phyloP scores from a whole-genome alignment of 2,888 invertebrate genomes.

The Peribatodes rhomboidaria region DNA sequence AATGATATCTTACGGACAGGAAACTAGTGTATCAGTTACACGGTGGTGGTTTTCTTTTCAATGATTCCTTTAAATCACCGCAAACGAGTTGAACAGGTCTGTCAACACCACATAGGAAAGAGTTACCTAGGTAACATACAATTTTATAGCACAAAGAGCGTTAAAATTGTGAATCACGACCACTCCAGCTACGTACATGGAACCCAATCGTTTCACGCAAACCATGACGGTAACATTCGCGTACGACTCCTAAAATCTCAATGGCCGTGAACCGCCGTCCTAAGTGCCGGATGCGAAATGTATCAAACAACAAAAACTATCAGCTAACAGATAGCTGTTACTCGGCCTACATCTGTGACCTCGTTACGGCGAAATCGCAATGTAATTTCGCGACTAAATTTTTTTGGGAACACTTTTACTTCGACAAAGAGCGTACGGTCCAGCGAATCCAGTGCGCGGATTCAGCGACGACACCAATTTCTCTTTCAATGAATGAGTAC shows the following conservation, averaged over 20 bases:
- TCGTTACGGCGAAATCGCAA: constrained; percentile 85
- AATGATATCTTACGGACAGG: constrained; percentile 14
- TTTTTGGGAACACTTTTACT: constrained; percentile 86
- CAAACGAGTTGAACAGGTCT: not conserved
- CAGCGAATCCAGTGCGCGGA: constrained; percentile 65
- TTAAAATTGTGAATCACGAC: constrained; percentile 45
- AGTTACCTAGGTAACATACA: not conserved
- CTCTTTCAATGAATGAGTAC: constrained; percentile 78
- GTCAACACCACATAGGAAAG: not conserved
- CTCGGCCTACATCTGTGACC: constrained; percentile 82
- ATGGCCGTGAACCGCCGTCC: constrained; percentile 71
- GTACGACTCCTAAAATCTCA: constrained; percentile 58
- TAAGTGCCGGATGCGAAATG: constrained; percentile 66
- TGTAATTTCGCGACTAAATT: constrained; percentile 85
- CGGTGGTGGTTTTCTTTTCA: constrained; percentile 12
- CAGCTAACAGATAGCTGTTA: constrained; percentile 81
- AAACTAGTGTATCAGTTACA: constrained; percentile 15
- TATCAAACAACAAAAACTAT: constrained; percentile 69
- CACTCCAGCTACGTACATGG: constrained; percentile 50
- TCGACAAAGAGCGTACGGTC: constrained; percentile 72
- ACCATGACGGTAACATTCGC: constrained; percentile 50
- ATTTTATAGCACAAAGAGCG: constrained; percentile 23
- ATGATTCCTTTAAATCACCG: constrained; percentile 3
- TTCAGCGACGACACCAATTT: constrained; percentile 83
- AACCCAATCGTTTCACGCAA: constrained; percentile 51